Conservation (phyloP, 2,888 invertebrate species). For the Cephus spinipes region DNA sequence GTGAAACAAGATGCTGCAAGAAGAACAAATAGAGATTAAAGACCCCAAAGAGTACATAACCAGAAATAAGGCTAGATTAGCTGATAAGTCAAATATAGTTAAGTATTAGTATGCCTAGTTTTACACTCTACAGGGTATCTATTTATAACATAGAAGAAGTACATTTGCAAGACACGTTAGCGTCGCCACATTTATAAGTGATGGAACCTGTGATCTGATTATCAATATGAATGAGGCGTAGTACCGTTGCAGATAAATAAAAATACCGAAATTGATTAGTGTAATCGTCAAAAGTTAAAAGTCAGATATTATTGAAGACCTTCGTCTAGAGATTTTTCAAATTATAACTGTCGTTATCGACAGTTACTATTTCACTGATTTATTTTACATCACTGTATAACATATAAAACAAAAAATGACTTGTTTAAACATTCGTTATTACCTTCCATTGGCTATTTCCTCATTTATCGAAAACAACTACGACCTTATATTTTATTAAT, state of each 20-base stretch:
- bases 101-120: neutral
- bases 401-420: no score
- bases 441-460: neutral
- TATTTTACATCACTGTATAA: no score
- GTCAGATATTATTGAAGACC: neutral
- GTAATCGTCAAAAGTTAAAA: neutral
- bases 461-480: neutral
- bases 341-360: no score
- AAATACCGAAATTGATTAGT: neutral
- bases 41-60: constrained; percentile 17
- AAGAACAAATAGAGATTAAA: constrained; percentile 43
- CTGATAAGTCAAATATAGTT: neutral
- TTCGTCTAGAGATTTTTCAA: no score
- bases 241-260: neutral
- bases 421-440: no score
- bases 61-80: neutral
- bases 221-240: neutral
- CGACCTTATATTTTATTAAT: neutral
- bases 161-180: neutral
- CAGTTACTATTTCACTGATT: no score
- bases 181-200: neutral
- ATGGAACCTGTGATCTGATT: neutral
- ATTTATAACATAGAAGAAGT: neutral
- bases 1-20: constrained; percentile 76
- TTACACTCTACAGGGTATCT: neutral